Percentiles rank a stretch among this genome's conserved stretches.
Evolutionary conservation across 2,113 vertebrate genomes (phyloP).

Genomic region (Physeter macrocephalus): DNA sequence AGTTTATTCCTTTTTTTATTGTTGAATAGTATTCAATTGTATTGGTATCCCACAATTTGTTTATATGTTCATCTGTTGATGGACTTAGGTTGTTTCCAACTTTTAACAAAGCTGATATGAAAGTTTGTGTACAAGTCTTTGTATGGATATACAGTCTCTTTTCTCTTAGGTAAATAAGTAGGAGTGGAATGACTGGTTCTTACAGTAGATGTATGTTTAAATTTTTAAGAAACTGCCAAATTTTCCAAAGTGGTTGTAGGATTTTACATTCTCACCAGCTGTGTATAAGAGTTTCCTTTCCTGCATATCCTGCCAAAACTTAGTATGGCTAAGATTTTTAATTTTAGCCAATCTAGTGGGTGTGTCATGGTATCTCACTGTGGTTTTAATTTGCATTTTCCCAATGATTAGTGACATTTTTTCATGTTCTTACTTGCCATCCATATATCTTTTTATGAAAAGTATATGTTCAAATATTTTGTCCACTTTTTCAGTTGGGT

Average conservation of each 20-base stretch:
- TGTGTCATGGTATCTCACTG: background rate
- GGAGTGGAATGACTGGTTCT: background rate
- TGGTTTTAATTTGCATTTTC: too few relatives aligned
- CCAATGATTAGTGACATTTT: too few relatives aligned
- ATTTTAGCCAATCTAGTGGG: background rate
- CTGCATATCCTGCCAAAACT: background rate
- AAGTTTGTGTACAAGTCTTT: background rate
- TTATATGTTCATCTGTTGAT: background rate
- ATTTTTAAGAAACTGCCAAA: background rate
- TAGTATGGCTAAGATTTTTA: background rate
- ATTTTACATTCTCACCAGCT: background rate
- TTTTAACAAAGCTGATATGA: background rate
- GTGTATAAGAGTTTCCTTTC: background rate
- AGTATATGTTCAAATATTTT: too few relatives aligned
- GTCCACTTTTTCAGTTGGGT: too few relatives aligned
- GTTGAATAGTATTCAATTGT: background rate
- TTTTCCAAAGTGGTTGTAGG: background rate
- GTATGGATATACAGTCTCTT: background rate
- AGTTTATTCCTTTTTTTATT: background rate
- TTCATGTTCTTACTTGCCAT: too few relatives aligned
- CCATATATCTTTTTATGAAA: too few relatives aligned
- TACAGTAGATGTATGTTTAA: background rate
- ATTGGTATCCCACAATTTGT: background rate
- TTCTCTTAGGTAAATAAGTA: background rate
- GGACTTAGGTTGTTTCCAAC: background rate